Base-by-base conservation (phyloP, 2,113 vertebrate genomes). In the Aplodontia rufa region DNA sequence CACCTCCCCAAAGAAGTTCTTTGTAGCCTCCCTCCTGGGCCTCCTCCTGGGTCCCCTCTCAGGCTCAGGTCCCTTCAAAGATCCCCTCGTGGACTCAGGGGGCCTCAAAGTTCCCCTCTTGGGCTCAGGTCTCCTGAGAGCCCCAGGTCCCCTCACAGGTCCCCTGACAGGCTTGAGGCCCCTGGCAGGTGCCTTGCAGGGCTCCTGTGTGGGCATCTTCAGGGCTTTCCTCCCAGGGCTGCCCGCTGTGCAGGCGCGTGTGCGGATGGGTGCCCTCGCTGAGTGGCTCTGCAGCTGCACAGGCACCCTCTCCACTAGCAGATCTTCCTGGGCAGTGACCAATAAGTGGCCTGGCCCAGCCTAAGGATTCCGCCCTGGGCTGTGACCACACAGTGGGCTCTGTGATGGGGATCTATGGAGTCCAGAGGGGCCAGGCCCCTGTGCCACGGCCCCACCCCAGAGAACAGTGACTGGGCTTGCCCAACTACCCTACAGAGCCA, bases 241-340 rank as follows among this genome's bases (percentile, higher is more conserved):
- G 40, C 37, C 58, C 26, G 3, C 32, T 40, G 7, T 0, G 6
- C 55, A 58, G 20, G 35, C 35, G 5, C 20, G 10, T 3, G 1
- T 1, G 49, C 74, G 0, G 0, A 9, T 80, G 32, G 47, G 16
- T 20, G 5, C 3, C 1, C 14, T 11, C 13, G 1, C 0, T 0
- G 8, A 68, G 51, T 40, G 0, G 0, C 35, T 51, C 55, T 58
- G 8, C 24, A 14, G 80, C 28, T 1, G 35, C 13, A 20, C 0
- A 3, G 42, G 2, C 49, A 24, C 16, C 30, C 40, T 13, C 0
- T 53, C 9, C 0, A 2, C 17, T 14, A 4, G 58, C 58, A 28
- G 76, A 28, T 24, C 24, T 11, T 2, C 14, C 19, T 0, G 3
- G 20, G 42, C 24, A n/a, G 49, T 37, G 79, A 47, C 2, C 49